phyloP scores from a whole-genome alignment of 2,797 vertebrate genomes.

The Chiroxiphia lanceolata region DNA sequence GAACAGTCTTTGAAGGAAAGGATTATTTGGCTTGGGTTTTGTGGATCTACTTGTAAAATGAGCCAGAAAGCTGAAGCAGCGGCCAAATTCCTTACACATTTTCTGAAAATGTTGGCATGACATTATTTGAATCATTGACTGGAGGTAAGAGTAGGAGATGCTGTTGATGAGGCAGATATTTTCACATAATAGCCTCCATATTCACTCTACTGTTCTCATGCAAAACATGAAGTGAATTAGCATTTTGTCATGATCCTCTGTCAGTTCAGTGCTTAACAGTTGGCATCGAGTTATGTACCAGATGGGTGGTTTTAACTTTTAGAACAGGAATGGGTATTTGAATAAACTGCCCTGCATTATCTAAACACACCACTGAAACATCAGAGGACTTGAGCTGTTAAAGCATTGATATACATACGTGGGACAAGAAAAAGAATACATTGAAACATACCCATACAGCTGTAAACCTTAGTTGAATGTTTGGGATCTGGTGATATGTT shows the following conservation, averaged over 20 bases:
- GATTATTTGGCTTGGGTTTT: neutral
- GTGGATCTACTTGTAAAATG: neutral
- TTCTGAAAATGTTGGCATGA: slow-evolving; percentile 32
- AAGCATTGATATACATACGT: neutral
- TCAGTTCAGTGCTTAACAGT: slow-evolving; percentile 38
- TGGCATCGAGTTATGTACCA: slow-evolving; percentile 57
- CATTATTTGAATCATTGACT: slow-evolving; percentile 25
- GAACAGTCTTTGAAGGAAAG: neutral
- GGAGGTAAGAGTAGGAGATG: neutral
- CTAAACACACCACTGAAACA: slow-evolving; percentile 28
- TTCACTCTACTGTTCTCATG: neutral
- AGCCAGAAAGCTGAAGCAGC: neutral
- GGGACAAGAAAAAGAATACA: neutral
- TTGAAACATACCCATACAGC: neutral
- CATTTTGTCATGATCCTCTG: slow-evolving; percentile 16
- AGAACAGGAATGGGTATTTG: slow-evolving; percentile 51
- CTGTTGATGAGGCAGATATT: slow-evolving; percentile 25
- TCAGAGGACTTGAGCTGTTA: neutral
- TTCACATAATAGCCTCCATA: slow-evolving; percentile 6
- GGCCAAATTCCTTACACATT: neutral
- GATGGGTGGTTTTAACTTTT: slow-evolving; percentile 69
- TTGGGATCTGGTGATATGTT: neutral
- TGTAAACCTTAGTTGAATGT: neutral
- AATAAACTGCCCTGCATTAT: slow-evolving; percentile 30
- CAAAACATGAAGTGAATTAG: slow-evolving; percentile 43